Percentiles rank a stretch among this genome's conserved stretches.
Evolutionary conservation across 2,797 vertebrate species (phyloP).

Genomic region (Gastrophryne carolinensis): DNA sequence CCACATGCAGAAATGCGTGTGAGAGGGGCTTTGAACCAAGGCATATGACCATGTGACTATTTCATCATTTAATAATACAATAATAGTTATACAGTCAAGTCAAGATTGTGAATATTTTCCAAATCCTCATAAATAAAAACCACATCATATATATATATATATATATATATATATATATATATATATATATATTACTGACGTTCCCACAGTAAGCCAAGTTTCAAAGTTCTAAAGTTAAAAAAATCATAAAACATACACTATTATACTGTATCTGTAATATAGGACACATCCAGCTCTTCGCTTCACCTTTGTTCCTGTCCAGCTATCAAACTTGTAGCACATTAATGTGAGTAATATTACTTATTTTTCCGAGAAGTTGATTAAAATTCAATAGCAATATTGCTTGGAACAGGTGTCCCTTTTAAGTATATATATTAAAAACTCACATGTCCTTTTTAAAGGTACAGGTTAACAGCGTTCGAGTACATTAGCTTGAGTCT

Average conservation of each 20-base stretch:
- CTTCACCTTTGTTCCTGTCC: conserved; percentile 39
- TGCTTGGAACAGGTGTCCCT: conserved; percentile 39
- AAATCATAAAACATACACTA: conserved; percentile 19
- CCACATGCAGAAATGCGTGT: too few relatives aligned
- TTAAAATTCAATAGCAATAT: conserved; percentile 48
- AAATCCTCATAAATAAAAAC: too few relatives aligned
- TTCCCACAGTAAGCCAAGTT: conserved; percentile 13
- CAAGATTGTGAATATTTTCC: too few relatives aligned
- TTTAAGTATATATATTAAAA: conserved; percentile 40
- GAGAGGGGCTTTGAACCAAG: too few relatives aligned
- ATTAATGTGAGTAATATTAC: conserved; percentile 47
- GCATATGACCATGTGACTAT: too few relatives aligned
- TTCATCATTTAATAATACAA: too few relatives aligned
- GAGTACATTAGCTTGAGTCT: conserved; percentile 44
- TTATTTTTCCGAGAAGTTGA: conserved; percentile 54
- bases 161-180: too few relatives aligned
- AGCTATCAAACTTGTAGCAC: conserved; percentile 38
- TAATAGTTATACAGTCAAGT: too few relatives aligned
- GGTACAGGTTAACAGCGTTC: conserved; percentile 46
- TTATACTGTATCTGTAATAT: conserved; percentile 16
- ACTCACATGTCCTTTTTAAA: conserved; percentile 45
- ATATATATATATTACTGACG: too few relatives aligned
- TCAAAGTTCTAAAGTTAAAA: not conserved
- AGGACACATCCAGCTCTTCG: conserved; percentile 13
- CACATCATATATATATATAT: too few relatives aligned